Base-by-base conservation (phyloP, 1,140 invertebrate species). In the Procambarus clarkii region DNA sequence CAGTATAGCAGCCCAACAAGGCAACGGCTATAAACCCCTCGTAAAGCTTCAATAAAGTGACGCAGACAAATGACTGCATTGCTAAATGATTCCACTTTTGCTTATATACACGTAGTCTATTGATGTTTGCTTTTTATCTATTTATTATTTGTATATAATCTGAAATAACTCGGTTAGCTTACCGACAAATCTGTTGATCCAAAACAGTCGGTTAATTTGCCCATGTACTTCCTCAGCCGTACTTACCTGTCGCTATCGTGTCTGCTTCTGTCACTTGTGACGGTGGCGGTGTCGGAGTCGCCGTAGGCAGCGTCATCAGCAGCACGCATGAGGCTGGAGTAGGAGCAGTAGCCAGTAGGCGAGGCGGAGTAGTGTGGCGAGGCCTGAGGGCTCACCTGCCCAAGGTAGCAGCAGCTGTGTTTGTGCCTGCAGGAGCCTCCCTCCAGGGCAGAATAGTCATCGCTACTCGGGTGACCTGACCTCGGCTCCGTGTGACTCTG, bases 241-340 rank as follows among this genome's bases (percentile, higher is more conserved):
- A 50, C 78, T 48, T 50, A 34, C 69, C 24, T 86, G 44, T 15
- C 69, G 8, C 48, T 11, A 54, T 54, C 21, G 13, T 78, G 50
- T 21, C 18, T 60, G 34, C 50, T 50, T 18, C 18, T 78, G 76
- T 87, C 85, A 34, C 85, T 87, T 45, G 46, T 24, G 24, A 50
- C 85, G 18, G 50, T 77, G 50, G 85, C 74, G 0, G 85, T 87
- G 24, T 87, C 85, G 5, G 85, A 87, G 34, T 87, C 85, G 5
- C 74, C 85, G 50, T 78, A 87, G 46, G 85, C 77, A 8, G 74
- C 24, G 50, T 87, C 85, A 34, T 87, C 85, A 11, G 85, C 85
- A 7, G 74, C 85, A 11, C 34, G 24, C 85, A 87, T 87, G 21
- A 87, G 85, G 54, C 85, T 78, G 24, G 85, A 60, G 24, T 79